Evolutionary conservation across 2,888 invertebrate genomes (phyloP).

Genomic region (Lasioglossum oenotherae): DNA sequence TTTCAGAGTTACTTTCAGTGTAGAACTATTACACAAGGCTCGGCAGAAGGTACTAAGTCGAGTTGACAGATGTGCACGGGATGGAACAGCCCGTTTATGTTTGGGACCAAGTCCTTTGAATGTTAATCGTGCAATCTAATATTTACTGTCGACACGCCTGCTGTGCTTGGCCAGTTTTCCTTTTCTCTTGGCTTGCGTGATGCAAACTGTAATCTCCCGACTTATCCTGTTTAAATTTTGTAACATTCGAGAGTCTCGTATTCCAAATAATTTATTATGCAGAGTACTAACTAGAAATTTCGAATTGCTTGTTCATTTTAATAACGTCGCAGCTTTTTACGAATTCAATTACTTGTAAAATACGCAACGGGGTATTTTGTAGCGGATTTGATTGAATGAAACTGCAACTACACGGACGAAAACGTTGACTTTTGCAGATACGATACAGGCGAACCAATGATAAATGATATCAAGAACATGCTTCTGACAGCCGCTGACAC

Average conservation of each 20-base stretch:
- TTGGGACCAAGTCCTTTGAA: slow-evolving; percentile 44
- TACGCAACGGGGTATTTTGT: neutral
- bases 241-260: neutral
- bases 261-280: neutral
- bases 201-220: neutral
- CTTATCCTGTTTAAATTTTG: neutral
- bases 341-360: neutral
- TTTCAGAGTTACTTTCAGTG: slow-evolving; percentile 23
- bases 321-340: neutral
- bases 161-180: neutral
- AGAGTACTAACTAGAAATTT: neutral
- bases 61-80: slow-evolving; percentile 47
- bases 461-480: neutral
- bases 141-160: slow-evolving; percentile 20
- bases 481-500: neutral
- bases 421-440: neutral
- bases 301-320: neutral
- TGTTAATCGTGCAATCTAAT: slow-evolving; percentile 57
- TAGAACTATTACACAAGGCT: slow-evolving; percentile 20
- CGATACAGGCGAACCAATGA: neutral
- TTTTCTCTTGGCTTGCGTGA: neutral
- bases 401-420: neutral
- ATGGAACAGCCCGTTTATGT: slow-evolving; percentile 20
- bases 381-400: neutral
- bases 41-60: slow-evolving; percentile 30